A percentile compares a stretch with the other conserved stretches of the same genome.
Conservation (phyloP, 2,888 invertebrate genomes). For the Agrochola macilenta region DNA sequence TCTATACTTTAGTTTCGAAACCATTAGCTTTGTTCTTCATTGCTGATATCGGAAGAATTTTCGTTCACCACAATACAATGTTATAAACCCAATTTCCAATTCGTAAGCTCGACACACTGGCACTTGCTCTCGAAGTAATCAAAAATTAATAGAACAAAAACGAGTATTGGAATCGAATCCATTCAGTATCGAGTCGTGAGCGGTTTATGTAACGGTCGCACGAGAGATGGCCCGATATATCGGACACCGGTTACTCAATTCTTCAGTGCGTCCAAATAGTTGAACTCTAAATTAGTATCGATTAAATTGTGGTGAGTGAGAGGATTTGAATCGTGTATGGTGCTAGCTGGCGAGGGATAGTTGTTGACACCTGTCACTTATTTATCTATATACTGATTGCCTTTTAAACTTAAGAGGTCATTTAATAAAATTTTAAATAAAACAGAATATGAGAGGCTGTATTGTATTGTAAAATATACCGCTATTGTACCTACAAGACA, state of each 20-base stretch:
- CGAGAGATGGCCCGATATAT: constrained; percentile 63
- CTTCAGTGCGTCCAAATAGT: constrained; percentile 47
- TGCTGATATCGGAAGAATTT: constrained; percentile 7
- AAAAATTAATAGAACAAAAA: constrained; percentile 58
- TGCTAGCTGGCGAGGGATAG: background rate
- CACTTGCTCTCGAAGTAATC: constrained; percentile 36
- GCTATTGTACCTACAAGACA: background rate
- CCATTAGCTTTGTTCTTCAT: background rate
- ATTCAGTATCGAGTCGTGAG: constrained; percentile 67
- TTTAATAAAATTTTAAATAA: no score
- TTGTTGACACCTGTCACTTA: background rate
- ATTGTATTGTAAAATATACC: no score
- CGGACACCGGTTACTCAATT: constrained; percentile 65
- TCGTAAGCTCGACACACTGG: constrained; percentile 13
- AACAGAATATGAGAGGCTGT: no score
- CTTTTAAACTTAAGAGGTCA: no score
- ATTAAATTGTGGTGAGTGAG: constrained; percentile 29
- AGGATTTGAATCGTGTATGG: constrained; percentile 15
- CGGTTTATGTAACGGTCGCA: constrained; percentile 64
- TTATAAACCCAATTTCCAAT: background rate
- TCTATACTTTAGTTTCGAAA: constrained; percentile 10
- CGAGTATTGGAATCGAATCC: constrained; percentile 66
- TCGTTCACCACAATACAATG: background rate
- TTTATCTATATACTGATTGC: background rate
- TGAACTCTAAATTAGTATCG: constrained; percentile 47